A percentile compares a stretch with the other conserved stretches of the same genome.
Conservation (phyloP, 2,797 vertebrate genomes). For the Coendou prehensilis region DNA sequence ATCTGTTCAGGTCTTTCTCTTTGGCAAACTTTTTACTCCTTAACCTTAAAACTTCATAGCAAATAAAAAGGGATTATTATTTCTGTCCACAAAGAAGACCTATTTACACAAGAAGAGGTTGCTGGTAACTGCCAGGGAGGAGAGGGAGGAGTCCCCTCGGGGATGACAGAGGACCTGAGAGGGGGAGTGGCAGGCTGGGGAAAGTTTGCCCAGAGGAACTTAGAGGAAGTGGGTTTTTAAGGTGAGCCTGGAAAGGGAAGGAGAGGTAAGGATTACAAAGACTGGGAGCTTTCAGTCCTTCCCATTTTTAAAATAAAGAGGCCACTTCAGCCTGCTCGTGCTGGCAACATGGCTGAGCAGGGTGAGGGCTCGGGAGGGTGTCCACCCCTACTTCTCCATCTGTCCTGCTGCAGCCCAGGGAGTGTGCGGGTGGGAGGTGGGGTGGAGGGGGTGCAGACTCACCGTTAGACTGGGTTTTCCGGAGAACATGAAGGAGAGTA, state of each 20-base stretch:
- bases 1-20: not conserved
- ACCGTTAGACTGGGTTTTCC: not conserved
- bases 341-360: not conserved
- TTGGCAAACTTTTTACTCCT: conserved; percentile 12
- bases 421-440: not conserved
- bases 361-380: not conserved
- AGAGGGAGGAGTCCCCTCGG: not conserved
- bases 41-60: not conserved
- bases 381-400: not conserved
- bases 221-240: not conserved
- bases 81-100: conserved; percentile 50
- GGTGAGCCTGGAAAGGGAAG: not conserved
- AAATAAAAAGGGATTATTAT: not conserved
- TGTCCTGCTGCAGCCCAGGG: not conserved
- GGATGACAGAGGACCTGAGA: not conserved
- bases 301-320: not conserved
- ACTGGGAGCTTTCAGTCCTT: not conserved
- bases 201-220: not conserved
- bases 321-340: not conserved
- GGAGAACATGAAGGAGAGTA: not conserved
- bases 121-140: not conserved
- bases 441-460: not conserved
- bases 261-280: not conserved
- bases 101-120: not conserved
- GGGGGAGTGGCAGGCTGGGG: not conserved